These are phyloP conservation scores for Osmoderma eremita DNA, from an alignment of 2,888 invertebrate genomes.

Conservation along the genomic window DNA sequence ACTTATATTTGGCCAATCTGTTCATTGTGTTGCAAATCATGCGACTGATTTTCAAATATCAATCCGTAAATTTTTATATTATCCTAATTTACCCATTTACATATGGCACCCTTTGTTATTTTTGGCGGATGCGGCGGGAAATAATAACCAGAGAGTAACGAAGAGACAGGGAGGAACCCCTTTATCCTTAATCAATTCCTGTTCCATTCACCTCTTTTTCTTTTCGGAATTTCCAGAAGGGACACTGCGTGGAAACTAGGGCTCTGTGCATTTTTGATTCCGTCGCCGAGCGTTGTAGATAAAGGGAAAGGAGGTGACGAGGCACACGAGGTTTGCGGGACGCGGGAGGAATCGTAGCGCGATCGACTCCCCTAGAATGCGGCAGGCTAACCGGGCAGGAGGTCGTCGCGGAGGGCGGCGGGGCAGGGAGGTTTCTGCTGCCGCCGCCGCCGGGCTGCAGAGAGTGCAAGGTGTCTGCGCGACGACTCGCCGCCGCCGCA, in stretches of 20 bases:
- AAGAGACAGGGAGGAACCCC: background rate
- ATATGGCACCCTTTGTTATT: background rate
- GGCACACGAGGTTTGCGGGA: slow-evolving; percentile 2
- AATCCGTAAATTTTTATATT: no score
- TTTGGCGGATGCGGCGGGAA: background rate
- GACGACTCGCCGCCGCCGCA: slow-evolving; percentile 63
- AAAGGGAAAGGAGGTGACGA: slow-evolving; percentile 20
- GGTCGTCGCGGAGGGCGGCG: slow-evolving; percentile 54
- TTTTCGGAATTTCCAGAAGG: background rate
- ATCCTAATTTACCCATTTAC: no score
- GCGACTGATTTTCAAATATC: no score
- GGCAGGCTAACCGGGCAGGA: slow-evolving; percentile 39
- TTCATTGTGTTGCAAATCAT: no score
- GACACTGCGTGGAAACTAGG: slow-evolving; percentile 10
- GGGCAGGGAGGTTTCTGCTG: slow-evolving; percentile 54
- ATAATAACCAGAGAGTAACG: no score
- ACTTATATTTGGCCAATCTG: no score
- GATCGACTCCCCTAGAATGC: slow-evolving; percentile 42
- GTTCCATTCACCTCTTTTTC: background rate
- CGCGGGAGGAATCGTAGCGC: slow-evolving; percentile 36
- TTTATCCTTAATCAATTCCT: slow-evolving; percentile 5
- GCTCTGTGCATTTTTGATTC: slow-evolving; percentile 28
- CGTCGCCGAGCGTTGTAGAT: slow-evolving; percentile 14
- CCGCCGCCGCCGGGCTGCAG: slow-evolving; percentile 61
- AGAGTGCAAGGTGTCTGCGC: slow-evolving; percentile 67